Evolutionary conservation across 2,797 vertebrate species (phyloP).

Genomic region (Bovichtus variegatus): DNA sequence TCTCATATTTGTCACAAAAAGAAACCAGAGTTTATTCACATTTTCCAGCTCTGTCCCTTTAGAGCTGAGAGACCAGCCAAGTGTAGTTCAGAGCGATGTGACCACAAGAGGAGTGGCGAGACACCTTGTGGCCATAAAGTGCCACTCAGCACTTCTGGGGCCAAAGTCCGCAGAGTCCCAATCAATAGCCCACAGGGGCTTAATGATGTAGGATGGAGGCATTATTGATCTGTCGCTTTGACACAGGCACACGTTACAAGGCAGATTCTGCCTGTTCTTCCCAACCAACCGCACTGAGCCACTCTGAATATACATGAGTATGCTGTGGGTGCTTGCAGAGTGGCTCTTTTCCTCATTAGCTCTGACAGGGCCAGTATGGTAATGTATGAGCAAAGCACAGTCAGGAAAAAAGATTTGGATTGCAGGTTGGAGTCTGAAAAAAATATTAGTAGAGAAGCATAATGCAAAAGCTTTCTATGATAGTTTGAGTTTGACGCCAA

Average conservation of each 20-base stretch:
- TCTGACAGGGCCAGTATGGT: slow-evolving; percentile 16
- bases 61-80: slow-evolving; percentile 12
- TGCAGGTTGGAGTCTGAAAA: slow-evolving; percentile 25
- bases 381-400: slow-evolving; percentile 13
- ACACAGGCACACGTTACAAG: slow-evolving; percentile 49
- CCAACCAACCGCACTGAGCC: slow-evolving; percentile 5
- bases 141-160: slow-evolving; percentile 64
- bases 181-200: slow-evolving; percentile 66
- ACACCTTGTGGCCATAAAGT: slow-evolving; percentile 78
- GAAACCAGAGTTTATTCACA: slow-evolving; percentile 18
- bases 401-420: slow-evolving; percentile 26
- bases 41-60: slow-evolving; percentile 11
- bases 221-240: slow-evolving; percentile 58
- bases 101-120: slow-evolving; percentile 59
- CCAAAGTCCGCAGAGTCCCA: slow-evolving; percentile 54
- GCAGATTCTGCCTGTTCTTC: slow-evolving; percentile 28
- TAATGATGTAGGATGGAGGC: slow-evolving; percentile 56
- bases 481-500: slow-evolving; percentile 1
- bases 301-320: slow-evolving; percentile 30
- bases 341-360: slow-evolving; percentile 40
- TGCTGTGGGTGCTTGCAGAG: slow-evolving; percentile 29
- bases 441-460: background rate
- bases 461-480: background rate
- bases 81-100: slow-evolving; percentile 20
- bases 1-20: slow-evolving; percentile 1